phyloP scores from a whole-genome alignment of 1,140 invertebrate genomes.

The Notospermus geniculatus region DNA sequence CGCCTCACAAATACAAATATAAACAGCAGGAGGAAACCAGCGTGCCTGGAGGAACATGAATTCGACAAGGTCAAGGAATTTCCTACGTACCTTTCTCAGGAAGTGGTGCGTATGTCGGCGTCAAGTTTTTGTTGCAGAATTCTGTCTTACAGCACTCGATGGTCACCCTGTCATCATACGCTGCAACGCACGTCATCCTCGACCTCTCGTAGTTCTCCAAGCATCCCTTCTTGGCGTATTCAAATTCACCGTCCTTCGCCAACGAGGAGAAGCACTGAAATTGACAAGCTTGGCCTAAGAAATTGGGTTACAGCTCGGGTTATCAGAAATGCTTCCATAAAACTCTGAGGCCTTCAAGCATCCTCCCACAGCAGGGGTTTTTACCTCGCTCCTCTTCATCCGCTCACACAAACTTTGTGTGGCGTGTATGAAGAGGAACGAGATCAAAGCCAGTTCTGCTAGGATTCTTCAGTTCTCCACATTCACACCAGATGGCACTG shows the following conservation, averaged over 20 bases:
- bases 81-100: conserved; percentile 1
- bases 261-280: conserved; percentile 9
- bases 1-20: too few species aligned
- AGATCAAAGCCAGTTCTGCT: too few species aligned
- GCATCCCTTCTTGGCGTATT: neutral
- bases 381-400: too few species aligned
- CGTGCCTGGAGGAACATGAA: too few species aligned
- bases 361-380: too few species aligned
- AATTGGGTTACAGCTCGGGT: neutral
- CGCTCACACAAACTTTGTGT: too few species aligned
- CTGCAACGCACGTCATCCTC: neutral
- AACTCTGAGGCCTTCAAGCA: neutral
- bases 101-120: conserved; percentile 4
- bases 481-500: conserved; percentile 3
- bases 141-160: conserved; percentile 5
- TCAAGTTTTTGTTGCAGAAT: conserved; percentile 5
- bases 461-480: neutral
- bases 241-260: neutral
- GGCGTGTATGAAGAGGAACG: too few species aligned
- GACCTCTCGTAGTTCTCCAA: neutral
- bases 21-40: too few species aligned
- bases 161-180: neutral
- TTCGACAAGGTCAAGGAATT: too few species aligned
- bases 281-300: too few species aligned
- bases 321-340: neutral